These are phyloP conservation scores for Salvator merianae DNA, from an alignment of 2,113 vertebrate genomes.

Conservation along the genomic window DNA sequence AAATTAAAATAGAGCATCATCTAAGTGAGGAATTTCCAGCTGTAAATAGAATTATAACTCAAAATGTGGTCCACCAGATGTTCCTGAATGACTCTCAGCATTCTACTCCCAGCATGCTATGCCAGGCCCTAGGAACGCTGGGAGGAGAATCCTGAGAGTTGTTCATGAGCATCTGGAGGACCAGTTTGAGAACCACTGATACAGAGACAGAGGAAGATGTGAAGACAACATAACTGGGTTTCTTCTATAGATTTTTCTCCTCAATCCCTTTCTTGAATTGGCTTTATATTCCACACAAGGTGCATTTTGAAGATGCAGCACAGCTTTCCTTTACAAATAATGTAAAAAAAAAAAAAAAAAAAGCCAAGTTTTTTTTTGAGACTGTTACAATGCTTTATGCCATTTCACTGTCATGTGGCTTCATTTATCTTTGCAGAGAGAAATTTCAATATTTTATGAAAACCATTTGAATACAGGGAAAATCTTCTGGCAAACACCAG, in stretches of 20 bases:
- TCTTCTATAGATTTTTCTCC: background rate
- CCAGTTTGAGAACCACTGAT: too few species aligned
- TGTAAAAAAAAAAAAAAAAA: background rate
- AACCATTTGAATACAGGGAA: conserved; percentile 60
- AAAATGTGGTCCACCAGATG: too few species aligned
- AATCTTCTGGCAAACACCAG: conserved; percentile 61
- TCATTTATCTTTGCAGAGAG: conserved; percentile 62
- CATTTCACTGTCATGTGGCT: conserved; percentile 30
- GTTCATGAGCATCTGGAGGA: too few species aligned
- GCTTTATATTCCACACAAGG: background rate
- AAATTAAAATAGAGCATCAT: too few species aligned
- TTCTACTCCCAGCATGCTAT: too few species aligned
- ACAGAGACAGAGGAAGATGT: too few species aligned
- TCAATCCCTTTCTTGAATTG: rapidly evolving
- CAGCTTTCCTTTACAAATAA: background rate
- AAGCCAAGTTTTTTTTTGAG: too few species aligned
- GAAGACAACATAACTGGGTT: background rate
- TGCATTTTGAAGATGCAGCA: rapidly evolving
- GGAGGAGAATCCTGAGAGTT: too few species aligned
- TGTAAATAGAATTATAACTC: too few species aligned
- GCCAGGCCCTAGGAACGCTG: too few species aligned
- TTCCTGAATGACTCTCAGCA: too few species aligned
- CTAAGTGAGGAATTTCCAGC: too few species aligned
- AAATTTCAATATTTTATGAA: conserved; percentile 74
- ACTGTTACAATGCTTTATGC: conserved; percentile 20